Base-by-base conservation (phyloP, 2,797 vertebrate species). In the Eulemur mongoz region DNA sequence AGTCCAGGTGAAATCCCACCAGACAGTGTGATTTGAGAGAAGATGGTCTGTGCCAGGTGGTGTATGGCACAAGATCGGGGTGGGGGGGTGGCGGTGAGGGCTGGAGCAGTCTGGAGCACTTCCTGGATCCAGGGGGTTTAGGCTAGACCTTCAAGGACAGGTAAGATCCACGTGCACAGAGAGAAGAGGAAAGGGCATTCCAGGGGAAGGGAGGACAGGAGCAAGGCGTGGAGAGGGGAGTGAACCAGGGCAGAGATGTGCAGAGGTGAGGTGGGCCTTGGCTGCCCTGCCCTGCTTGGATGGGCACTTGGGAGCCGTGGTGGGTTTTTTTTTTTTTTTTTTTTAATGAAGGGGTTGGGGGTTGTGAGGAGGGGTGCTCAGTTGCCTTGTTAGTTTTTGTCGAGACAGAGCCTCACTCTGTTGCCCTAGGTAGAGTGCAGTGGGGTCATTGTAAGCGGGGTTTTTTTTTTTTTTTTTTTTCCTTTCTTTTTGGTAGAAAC, bases 71-170 rank as follows among this genome's bases (percentile, higher is more conserved):
- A 76, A 89, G 82, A 82, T 57, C 52, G 50, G 75, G 63, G 32
- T 27, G 59, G 12, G 27, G 25, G 89, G 83, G 63, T 0, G 0
- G 54, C 14, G 5, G 23, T 73, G 78, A 79, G 48, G 72, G n/a
- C 57, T 43, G 30, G 45, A 80, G 57, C 72, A 13, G 45, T 18
- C 65, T 65, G 73, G 83, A 88, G 18, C 7, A 38, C 70, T 88
- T 93, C 84, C 78, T 91, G 52, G 57, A 80, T 52, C 67, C 10
- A 23, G 40, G 14, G 50, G 10, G 7, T 27, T 72, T 81, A 61
- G 76, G 50, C 63, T 73, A 70, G 54, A 59, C 57, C 52, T 76
- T 89, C 76, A 94, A 94, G 92, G 87, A 81, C 50, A 48, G 92
- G 59, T 57, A 18, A 93, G 69, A 70, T 30, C 50, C 14, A 7